These are phyloP conservation scores for Liparis tanakae DNA, from an alignment of 2,797 vertebrate species.

Conservation along the genomic window DNA sequence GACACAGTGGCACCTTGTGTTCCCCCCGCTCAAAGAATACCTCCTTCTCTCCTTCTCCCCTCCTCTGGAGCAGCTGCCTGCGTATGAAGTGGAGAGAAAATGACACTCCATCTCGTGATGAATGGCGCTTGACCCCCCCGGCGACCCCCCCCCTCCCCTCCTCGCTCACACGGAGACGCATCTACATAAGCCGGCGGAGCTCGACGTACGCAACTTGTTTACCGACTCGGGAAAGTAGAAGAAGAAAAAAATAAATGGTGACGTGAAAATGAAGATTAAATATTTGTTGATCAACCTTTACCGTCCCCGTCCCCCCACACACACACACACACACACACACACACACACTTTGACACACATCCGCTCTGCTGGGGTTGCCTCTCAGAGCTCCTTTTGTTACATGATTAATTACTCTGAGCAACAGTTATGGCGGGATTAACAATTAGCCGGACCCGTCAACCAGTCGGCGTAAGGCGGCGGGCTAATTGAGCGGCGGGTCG, in stretches of 20 bases:
- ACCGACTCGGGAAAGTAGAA: constrained; percentile 9
- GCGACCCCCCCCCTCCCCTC: constrained; percentile 64
- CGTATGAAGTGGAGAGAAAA: constrained; percentile 89
- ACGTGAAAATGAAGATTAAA: constrained; percentile 84
- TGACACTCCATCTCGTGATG: constrained; percentile 97
- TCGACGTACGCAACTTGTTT: constrained; percentile 64
- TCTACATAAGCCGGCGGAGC: constrained; percentile 89
- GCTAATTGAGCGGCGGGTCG: constrained; percentile 94
- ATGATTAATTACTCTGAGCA: constrained; percentile 97
- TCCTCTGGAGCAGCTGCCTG: constrained; percentile 74
- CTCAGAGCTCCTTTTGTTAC: constrained; percentile 88
- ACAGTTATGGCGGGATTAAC: constrained; percentile 94
- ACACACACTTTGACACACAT: constrained; percentile 81
- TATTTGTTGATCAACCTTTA: constrained; percentile 78
- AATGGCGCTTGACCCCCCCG: constrained; percentile 95
- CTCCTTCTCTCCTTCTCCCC: constrained; percentile 82
- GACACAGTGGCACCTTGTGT: constrained; percentile 98
- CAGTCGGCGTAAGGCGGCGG: constrained; percentile 92
- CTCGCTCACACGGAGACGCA: constrained; percentile 85
- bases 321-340: no score
- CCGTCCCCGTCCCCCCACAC: constrained; percentile 12
- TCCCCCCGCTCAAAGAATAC: constrained; percentile 92
- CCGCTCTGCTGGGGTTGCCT: constrained; percentile 84
- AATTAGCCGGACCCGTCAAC: constrained; percentile 95
- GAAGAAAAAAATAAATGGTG: constrained; percentile 55